Percentiles rank a stretch among this genome's conserved stretches.
phyloP scores from a whole-genome alignment of 2,888 invertebrate genomes.

The Tuta absoluta region DNA sequence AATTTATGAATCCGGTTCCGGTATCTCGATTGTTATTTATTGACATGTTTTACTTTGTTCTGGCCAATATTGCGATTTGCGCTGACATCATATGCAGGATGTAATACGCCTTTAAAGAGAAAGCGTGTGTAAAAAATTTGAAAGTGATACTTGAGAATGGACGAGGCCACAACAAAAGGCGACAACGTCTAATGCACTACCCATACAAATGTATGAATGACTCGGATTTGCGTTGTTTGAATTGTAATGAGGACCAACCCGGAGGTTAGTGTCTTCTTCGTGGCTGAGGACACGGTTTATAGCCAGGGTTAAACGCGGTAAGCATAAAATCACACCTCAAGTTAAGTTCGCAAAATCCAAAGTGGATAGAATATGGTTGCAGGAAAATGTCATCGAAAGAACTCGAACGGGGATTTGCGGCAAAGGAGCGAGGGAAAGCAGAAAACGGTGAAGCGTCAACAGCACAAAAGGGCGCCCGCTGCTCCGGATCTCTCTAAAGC shows the following conservation, averaged over 20 bases:
- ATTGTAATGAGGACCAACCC: constrained; percentile 58
- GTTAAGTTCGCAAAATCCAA: neutral
- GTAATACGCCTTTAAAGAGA: constrained; percentile 54
- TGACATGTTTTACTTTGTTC: constrained; percentile 1
- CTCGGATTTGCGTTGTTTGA: constrained; percentile 54
- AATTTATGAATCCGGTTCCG: constrained; percentile 43
- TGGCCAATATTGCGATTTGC: neutral
- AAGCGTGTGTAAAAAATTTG: constrained; percentile 60
- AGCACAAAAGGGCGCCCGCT: constrained; percentile 55
- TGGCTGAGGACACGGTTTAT: constrained; percentile 6
- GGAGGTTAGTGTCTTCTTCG: constrained; percentile 26
- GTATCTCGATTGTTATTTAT: constrained; percentile 1
- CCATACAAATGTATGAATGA: constrained; percentile 65
- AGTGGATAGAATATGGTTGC: constrained; percentile 18
- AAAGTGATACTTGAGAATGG: constrained; percentile 63
- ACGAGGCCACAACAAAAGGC: constrained; percentile 61
- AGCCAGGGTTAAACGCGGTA: neutral
- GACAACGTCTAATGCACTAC: constrained; percentile 55
- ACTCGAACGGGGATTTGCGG: constrained; percentile 58
- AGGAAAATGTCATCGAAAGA: constrained; percentile 36
- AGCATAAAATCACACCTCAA: neutral
- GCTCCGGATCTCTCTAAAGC: constrained; percentile 56
- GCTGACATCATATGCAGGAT: constrained; percentile 30
- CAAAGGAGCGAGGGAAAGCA: constrained; percentile 52
- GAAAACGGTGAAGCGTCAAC: constrained; percentile 59